phyloP scores from a whole-genome alignment of 35 echinoderm and acorn worm species.

The Ophioderma brevispina region DNA sequence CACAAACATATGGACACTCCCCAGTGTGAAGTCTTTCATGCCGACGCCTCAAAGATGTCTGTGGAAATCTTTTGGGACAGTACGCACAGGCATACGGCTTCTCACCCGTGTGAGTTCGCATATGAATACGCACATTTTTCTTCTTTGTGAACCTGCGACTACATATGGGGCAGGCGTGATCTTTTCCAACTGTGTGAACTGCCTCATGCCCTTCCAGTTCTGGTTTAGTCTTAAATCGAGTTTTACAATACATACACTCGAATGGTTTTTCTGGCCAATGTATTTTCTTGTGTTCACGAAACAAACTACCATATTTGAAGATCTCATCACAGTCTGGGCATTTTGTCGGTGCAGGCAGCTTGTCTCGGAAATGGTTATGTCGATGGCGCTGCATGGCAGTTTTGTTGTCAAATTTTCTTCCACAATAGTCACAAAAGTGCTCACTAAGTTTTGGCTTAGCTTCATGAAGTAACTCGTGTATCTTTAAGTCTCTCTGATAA shows the following conservation, averaged over 20 bases:
- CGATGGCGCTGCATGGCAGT: background rate
- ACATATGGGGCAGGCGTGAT: background rate
- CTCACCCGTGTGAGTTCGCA: conserved; percentile 53
- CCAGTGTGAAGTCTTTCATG: conserved; percentile 50
- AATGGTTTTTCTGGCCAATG: background rate
- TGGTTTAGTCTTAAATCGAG: background rate
- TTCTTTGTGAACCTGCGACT: conserved; percentile 25
- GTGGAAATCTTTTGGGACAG: conserved; percentile 42
- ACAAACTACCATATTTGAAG: background rate
- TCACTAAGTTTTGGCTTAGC: background rate
- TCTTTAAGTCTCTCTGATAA: background rate
- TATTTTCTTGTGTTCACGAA: background rate
- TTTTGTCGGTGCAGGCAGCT: background rate
- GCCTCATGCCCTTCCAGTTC: background rate
- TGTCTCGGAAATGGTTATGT: background rate
- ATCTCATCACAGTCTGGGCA: background rate
- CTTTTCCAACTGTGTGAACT: background rate
- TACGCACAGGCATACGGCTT: conserved; percentile 41
- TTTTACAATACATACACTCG: background rate
- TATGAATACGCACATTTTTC: conserved; percentile 7
- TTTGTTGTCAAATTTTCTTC: background rate
- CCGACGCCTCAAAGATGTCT: background rate
- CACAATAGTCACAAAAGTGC: background rate
- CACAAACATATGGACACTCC: conserved; percentile 41
- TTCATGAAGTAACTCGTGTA: background rate